A percentile compares a stretch with the other conserved stretches of the same genome.
Conservation (phyloP, 2,888 invertebrate species). For the Drosophila stalkeri region DNA sequence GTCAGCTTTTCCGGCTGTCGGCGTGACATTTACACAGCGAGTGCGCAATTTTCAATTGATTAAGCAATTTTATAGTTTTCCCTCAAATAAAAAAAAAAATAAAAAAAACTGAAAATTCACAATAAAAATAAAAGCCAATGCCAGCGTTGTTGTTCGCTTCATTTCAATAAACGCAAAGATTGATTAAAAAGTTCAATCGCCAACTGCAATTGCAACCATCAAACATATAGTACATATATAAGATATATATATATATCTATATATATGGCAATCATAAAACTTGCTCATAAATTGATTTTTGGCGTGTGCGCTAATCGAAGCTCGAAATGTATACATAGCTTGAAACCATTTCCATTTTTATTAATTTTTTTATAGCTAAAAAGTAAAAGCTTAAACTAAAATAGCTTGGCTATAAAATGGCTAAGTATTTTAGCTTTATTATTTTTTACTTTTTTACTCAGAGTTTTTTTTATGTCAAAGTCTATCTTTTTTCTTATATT, state of each 20-base stretch:
- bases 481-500: too few species aligned
- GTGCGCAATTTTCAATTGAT: constrained; percentile 75
- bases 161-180: constrained; percentile 42
- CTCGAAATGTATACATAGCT: constrained; percentile 7
- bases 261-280: neutral
- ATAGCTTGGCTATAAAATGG: constrained; percentile 7
- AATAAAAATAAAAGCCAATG: constrained; percentile 13
- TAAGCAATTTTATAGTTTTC: constrained; percentile 69
- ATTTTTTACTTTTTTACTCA: neutral
- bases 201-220: neutral
- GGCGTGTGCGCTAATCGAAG: constrained; percentile 20
- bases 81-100: neutral
- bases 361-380: constrained; percentile 3
- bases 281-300: constrained; percentile 1
- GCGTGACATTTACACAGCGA: constrained; percentile 67
- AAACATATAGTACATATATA: neutral
- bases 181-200: constrained; percentile 29
- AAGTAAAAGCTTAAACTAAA: constrained; percentile 1
- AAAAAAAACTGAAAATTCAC: neutral
- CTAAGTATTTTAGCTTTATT: neutral
- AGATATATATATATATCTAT: neutral
- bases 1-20: constrained; percentile 65
- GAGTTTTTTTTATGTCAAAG: too few species aligned
- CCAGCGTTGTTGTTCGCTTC: constrained; percentile 23
- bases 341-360: constrained; percentile 5